Evolutionary conservation across 37 sponge, comb jelly and placozoan genomes (phyloP).

Genomic region (Mnemiopsis leidyi): DNA sequence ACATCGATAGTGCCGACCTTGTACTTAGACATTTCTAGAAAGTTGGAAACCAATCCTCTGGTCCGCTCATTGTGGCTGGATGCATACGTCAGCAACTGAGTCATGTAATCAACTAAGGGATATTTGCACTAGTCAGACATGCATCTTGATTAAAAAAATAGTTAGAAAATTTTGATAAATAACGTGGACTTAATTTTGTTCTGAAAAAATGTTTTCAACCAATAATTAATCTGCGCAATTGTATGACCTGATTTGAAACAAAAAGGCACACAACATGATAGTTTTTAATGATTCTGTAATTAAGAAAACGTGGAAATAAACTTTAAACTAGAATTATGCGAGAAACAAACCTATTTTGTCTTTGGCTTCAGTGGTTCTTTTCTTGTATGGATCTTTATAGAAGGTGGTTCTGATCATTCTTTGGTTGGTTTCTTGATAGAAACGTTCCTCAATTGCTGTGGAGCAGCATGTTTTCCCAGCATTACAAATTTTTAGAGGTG

Average conservation of each 20-base stretch:
- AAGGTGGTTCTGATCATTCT: background rate
- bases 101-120: background rate
- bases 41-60: background rate
- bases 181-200: too few relatives aligned
- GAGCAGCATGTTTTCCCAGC: background rate
- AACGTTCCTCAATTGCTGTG: background rate
- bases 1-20: background rate
- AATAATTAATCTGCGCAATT: too few relatives aligned
- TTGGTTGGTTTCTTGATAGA: background rate
- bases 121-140: too few relatives aligned
- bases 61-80: background rate
- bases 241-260: too few relatives aligned
- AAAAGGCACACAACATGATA: too few relatives aligned
- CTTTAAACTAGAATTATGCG: too few relatives aligned
- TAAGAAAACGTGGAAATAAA: too few relatives aligned
- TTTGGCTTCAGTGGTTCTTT: background rate
- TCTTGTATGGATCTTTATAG: background rate
- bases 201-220: too few relatives aligned
- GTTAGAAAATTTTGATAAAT: too few relatives aligned
- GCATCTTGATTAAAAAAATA: too few relatives aligned
- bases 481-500: background rate
- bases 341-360: background rate
- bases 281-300: too few relatives aligned
- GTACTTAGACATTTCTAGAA: background rate
- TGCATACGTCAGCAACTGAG: constrained; percentile 1